A percentile compares a stretch with the other conserved stretches of the same genome.
phyloP scores from a whole-genome alignment of 2,888 invertebrate species.

The Xestobium rufovillosum region DNA sequence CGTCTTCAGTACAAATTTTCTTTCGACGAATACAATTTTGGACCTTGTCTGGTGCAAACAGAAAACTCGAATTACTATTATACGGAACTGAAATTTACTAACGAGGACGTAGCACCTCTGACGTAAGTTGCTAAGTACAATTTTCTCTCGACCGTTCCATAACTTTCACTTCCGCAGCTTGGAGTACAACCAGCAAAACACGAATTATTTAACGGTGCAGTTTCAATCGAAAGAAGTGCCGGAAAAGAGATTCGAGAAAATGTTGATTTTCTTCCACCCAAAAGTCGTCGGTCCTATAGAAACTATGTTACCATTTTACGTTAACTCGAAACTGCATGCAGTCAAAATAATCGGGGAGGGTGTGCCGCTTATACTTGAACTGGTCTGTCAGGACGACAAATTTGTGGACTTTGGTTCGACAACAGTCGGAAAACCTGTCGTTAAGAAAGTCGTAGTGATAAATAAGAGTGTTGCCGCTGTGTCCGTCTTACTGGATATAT shows the following conservation, averaged over 20 bases:
- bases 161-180: conserved; percentile 40
- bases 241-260: conserved; percentile 42
- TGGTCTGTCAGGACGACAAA: conserved; percentile 39
- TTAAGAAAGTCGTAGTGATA: conserved; percentile 50
- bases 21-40: conserved; percentile 57
- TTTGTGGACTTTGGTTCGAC: conserved; percentile 40
- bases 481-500: conserved; percentile 48
- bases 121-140: conserved; percentile 29
- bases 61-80: conserved; percentile 45
- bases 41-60: conserved; percentile 55
- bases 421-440: conserved; percentile 45
- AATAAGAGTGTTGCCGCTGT: conserved; percentile 51
- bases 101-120: conserved; percentile 33
- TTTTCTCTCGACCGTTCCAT: not conserved
- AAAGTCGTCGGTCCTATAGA: conserved; percentile 46
- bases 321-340: conserved; percentile 49
- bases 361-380: conserved; percentile 36
- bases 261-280: conserved; percentile 52
- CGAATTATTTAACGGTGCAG: conserved; percentile 48
- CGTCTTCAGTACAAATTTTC: conserved; percentile 60
- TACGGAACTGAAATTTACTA: conserved; percentile 37
- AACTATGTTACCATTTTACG: conserved; percentile 47
- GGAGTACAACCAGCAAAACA: conserved; percentile 45
- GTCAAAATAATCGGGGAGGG: conserved; percentile 53
- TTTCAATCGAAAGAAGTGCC: conserved; percentile 42